Evolutionary conservation across 2,888 invertebrate genomes (phyloP).

Genomic region (Cerastis leucographa): DNA sequence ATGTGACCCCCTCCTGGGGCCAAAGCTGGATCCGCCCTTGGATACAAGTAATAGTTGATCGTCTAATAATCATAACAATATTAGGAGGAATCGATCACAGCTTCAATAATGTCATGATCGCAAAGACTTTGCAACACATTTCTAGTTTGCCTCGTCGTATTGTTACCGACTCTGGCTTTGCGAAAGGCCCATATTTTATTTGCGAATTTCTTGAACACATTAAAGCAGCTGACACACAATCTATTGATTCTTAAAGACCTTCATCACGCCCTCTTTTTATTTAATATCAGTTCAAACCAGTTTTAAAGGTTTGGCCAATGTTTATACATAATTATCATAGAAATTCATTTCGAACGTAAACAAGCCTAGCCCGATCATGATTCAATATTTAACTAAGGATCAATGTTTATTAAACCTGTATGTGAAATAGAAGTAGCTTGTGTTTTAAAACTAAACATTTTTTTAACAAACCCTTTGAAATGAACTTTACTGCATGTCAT

Average conservation of each 20-base stretch:
- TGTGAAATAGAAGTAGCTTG: constrained; percentile 30
- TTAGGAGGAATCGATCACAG: not conserved
- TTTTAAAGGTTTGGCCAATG: constrained; percentile 53
- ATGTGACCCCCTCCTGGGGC: too few species aligned
- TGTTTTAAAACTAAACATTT: constrained; percentile 11
- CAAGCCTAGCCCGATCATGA: constrained; percentile 50
- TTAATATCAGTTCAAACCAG: constrained; percentile 52
- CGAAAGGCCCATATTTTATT: not conserved
- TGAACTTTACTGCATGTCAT: not conserved
- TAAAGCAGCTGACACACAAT: constrained; percentile 21
- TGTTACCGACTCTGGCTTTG: not conserved
- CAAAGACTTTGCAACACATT: not conserved
- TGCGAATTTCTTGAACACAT: not conserved
- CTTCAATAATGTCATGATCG: not conserved
- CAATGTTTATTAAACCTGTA: constrained; percentile 37
- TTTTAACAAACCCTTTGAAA: too few species aligned
- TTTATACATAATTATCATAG: constrained; percentile 57
- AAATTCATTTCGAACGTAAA: constrained; percentile 46
- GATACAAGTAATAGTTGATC: not conserved
- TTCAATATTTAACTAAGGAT: constrained; percentile 61
- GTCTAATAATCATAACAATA: not conserved
- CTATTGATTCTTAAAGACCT: constrained; percentile 31
- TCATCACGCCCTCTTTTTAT: constrained; percentile 45
- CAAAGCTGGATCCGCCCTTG: too few species aligned
- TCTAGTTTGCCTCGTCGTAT: constrained; percentile 6